phyloP scores from a whole-genome alignment of 2,113 vertebrate genomes.

The Coreoperca whiteheadi region DNA sequence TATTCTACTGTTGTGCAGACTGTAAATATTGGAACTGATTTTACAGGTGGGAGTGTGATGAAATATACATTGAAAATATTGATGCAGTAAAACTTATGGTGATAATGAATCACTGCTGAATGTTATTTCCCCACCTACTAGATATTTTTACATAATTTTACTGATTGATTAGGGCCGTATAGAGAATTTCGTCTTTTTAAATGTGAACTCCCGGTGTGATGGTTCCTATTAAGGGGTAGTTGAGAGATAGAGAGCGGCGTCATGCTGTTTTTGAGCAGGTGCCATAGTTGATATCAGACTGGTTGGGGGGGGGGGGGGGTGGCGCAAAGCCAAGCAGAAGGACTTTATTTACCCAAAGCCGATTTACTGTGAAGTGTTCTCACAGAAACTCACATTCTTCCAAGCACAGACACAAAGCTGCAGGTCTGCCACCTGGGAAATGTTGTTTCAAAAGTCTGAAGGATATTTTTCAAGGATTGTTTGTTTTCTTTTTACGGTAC shows the following conservation, averaged over 20 bases:
- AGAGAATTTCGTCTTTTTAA: slow-evolving; percentile 25
- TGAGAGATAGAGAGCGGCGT: neutral
- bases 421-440: slow-evolving; percentile 12
- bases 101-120: slow-evolving; percentile 20
- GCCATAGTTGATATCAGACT: slow-evolving; percentile 41
- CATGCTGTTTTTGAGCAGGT: slow-evolving; percentile 54
- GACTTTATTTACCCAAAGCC: slow-evolving; percentile 56
- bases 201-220: slow-evolving; percentile 10
- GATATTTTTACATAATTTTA: slow-evolving; percentile 4
- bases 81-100: slow-evolving; percentile 8
- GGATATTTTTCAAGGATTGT: slow-evolving; percentile 3
- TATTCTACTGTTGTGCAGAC: neutral
- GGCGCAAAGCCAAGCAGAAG: slow-evolving; percentile 34
- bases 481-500: slow-evolving; percentile 21
- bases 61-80: slow-evolving; percentile 36
- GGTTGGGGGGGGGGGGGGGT: neutral
- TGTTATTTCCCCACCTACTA: slow-evolving; percentile 17
- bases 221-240: slow-evolving; percentile 31
- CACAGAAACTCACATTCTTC: slow-evolving; percentile 29
- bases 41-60: neutral
- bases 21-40: slow-evolving; percentile 22
- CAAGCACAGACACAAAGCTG: slow-evolving; percentile 23
- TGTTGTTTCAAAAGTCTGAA: slow-evolving; percentile 11
- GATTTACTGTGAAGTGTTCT: slow-evolving; percentile 62
- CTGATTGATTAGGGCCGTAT: slow-evolving; percentile 18